Evolutionary conservation across 2,797 vertebrate genomes (phyloP).

Genomic region (Astyanax mexicanus): DNA sequence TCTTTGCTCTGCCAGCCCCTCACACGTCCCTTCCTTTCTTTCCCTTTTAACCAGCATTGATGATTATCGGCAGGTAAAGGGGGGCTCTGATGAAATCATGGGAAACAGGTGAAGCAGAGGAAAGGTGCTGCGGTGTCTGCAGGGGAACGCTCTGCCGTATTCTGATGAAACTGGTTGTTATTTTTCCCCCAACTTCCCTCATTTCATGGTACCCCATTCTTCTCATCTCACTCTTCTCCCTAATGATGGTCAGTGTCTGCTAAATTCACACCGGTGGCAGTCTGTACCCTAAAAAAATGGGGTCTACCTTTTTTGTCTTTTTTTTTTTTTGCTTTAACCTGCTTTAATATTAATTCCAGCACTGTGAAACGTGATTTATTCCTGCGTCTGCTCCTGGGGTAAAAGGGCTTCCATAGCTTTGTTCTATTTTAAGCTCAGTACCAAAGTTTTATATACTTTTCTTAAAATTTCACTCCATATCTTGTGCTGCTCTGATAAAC

Average conservation of each 20-base stretch:
- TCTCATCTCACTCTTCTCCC: not conserved
- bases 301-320: not conserved
- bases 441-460: no score
- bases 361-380: not conserved
- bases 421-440: not conserved
- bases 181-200: slow-evolving; percentile 16
- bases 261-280: not conserved
- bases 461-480: not conserved
- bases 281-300: not conserved
- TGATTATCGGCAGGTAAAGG: slow-evolving; percentile 43
- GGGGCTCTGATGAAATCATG: slow-evolving; percentile 35
- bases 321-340: not conserved
- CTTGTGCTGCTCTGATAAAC: slow-evolving; percentile 6
- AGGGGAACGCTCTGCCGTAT: not conserved
- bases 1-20: slow-evolving; percentile 23
- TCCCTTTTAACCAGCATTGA: slow-evolving; percentile 34
- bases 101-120: slow-evolving; percentile 18
- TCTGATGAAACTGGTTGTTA: slow-evolving; percentile 35
- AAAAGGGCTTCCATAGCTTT: not conserved
- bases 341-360: not conserved
- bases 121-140: not conserved
- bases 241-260: slow-evolving; percentile 6
- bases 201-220: slow-evolving; percentile 35
- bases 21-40: slow-evolving; percentile 13
- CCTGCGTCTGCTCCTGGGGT: not conserved